Conservation (phyloP, 2,888 invertebrate species). For the Dromius quadrimaculatus region DNA sequence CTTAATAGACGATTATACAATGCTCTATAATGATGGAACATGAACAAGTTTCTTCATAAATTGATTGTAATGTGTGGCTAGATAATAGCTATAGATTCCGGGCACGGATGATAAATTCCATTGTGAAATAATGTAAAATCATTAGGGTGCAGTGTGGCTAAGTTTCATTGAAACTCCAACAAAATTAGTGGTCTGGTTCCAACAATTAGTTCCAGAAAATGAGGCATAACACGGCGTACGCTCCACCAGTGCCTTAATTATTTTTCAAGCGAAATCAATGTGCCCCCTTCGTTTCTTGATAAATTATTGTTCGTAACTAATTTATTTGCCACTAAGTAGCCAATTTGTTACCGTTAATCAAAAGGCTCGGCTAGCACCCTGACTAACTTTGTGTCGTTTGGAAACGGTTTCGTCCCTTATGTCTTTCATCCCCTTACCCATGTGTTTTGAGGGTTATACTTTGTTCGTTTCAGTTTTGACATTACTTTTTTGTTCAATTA, state of each 20-base stretch:
- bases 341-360: slow-evolving; percentile 50
- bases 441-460: no score
- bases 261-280: slow-evolving; percentile 46
- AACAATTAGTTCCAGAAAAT: slow-evolving; percentile 38
- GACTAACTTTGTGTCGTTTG: slow-evolving; percentile 35
- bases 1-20: no score
- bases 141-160: slow-evolving; percentile 21
- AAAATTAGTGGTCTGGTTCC: slow-evolving; percentile 22
- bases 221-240: slow-evolving; percentile 31
- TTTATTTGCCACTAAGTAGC: slow-evolving; percentile 51
- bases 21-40: no score
- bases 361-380: slow-evolving; percentile 45
- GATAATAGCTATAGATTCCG: neutral
- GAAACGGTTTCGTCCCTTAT: neutral
- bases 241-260: slow-evolving; percentile 40
- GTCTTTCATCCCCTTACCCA: no score
- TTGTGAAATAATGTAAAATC: slow-evolving; percentile 22
- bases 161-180: slow-evolving; percentile 17
- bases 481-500: neutral
- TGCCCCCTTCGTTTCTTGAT: slow-evolving; percentile 41
- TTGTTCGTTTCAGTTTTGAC: no score
- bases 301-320: slow-evolving; percentile 51
- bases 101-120: slow-evolving; percentile 4
- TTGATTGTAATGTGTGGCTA: no score
- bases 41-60: no score